Percentiles rank a stretch among this genome's conserved stretches.
phyloP scores from a whole-genome alignment of 2,888 invertebrate species.

The Coecobrya sp. region DNA sequence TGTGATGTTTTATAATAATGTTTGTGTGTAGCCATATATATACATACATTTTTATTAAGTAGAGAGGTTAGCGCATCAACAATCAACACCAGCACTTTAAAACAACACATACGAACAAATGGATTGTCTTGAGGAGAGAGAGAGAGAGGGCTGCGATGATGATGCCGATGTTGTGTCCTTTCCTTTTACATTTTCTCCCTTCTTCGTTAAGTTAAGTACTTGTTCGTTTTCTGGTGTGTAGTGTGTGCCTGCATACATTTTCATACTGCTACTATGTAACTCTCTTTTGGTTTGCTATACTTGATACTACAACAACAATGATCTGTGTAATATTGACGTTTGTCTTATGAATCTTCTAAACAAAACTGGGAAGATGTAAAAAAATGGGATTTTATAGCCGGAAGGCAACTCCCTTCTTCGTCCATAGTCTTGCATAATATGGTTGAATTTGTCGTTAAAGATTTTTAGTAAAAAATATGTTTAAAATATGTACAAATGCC shows the following conservation, averaged over 20 bases:
- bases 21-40: background rate
- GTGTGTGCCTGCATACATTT: conserved; percentile 3
- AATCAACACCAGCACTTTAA: conserved; percentile 50
- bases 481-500: conserved; percentile 11
- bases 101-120: conserved; percentile 42
- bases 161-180: background rate
- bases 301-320: background rate
- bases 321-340: conserved; percentile 40
- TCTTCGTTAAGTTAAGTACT: background rate
- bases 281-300: background rate
- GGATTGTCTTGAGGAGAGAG: background rate
- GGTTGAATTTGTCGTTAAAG: background rate
- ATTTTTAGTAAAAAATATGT: background rate
- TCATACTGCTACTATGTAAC: conserved; percentile 8
- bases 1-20: too few species aligned
- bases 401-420: conserved; percentile 59
- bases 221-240: background rate
- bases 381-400: conserved; percentile 68
- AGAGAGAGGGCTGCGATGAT: background rate
- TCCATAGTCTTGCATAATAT: background rate
- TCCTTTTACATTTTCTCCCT: background rate
- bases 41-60: conserved; percentile 18
- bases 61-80: conserved; percentile 38
- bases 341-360: conserved; percentile 37
- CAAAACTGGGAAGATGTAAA: conserved; percentile 62